Percentiles rank a stretch among this genome's conserved stretches.
Evolutionary conservation across 2,113 vertebrate genomes (phyloP).

Genomic region (Centrocercus urophasianus): DNA sequence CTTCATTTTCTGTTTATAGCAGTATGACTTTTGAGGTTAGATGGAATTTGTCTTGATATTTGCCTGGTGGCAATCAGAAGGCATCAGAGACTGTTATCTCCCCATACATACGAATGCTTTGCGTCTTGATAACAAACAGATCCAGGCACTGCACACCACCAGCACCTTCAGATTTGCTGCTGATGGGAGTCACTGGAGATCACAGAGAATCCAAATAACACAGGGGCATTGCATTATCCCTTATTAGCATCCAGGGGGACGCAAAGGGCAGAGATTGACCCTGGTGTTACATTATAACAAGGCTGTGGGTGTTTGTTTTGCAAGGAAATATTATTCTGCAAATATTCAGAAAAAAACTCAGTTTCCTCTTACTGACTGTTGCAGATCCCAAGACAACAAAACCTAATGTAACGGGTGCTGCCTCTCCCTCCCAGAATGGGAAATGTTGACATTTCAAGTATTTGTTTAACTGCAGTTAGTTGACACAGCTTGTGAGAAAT

Average conservation of each 20-base stretch:
- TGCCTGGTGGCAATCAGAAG: neutral
- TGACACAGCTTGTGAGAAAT: constrained; percentile 77
- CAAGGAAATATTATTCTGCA: neutral
- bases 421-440: neutral
- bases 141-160: neutral
- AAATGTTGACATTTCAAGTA: constrained; percentile 59
- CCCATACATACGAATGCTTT: neutral
- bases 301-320: constrained; percentile 28
- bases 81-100: neutral
- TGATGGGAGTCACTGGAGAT: neutral
- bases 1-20: constrained; percentile 11
- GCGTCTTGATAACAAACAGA: neutral
- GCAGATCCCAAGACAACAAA: constrained; percentile 47
- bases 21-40: neutral
- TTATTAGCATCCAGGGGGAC: neutral
- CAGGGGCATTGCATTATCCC: neutral
- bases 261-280: neutral
- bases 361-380: neutral
- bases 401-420: constrained; percentile 4
- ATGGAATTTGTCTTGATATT: neutral
- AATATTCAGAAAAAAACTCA: constrained; percentile 33
- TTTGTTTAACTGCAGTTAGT: constrained; percentile 71
- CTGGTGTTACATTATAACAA: neutral
- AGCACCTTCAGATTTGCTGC: neutral
- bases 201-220: neutral